Evolutionary conservation across 2,797 vertebrate species (phyloP), one percentile per base, ranked within the genome.

Genomic region (Urophycis tenuis): DNA sequence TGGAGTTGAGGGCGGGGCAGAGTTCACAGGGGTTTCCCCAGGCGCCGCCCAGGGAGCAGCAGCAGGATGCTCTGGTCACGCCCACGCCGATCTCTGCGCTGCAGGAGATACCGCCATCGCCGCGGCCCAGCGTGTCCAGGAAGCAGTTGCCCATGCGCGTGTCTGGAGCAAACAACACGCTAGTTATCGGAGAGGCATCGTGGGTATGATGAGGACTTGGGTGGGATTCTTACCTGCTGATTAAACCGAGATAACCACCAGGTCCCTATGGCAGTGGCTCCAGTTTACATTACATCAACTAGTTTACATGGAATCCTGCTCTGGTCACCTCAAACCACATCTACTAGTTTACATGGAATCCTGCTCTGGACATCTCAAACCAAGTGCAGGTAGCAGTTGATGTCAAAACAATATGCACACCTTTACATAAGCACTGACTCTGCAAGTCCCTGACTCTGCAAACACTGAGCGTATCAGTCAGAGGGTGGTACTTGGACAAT

Each of bases 21-120:
- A 95, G 92, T 92, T 99, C 96, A 5, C 97, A 98, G 49, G 96
- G 96, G 82, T 95, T 96, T 45, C 96, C 97, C 97, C 96, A 99
- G 0, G 96, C 96, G 17, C 89, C 91, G 72, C 96, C 96, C 81
- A 95, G 86, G 0, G 96, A 98, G 85, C 96, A 99, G 88, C 96
- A 98, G 84, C 96, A 99, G 74, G 96, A 98, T 0, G 95, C 96
- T 0, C 95, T 83, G 19, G 95, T 94, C 86, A 99, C 94, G 0
- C 95, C 95, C 2, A 95, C 95, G 1, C 97, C 97, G 0, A 98
- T 95, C 89, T 98, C 96, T 0, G 92, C 95, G 0, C 93, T 95
- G 90, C 96, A 99, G 71, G 95, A 98, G 81, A 96, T 94, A 5
- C 95, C 96, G 0, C 95, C 95, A 0, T 97, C 96, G 0, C 96